These are phyloP conservation scores for Euclidia mi DNA, from an alignment of 2,888 invertebrate genomes.

Conservation along the genomic window DNA sequence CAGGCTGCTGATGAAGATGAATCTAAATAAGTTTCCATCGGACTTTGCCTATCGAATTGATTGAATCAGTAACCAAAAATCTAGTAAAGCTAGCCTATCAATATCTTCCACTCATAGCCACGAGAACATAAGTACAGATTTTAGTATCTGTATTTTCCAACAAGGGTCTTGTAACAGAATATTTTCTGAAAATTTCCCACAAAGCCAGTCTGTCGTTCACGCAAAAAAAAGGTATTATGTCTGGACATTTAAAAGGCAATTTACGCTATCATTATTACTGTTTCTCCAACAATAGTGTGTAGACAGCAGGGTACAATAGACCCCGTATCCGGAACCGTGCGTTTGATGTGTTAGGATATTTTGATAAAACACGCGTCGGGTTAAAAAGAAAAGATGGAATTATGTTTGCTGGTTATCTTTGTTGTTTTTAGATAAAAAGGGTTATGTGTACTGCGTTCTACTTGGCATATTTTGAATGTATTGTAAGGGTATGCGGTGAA, in stretches of 20 bases:
- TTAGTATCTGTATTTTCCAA: background rate
- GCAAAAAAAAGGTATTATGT: slow-evolving; percentile 32
- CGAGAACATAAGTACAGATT: background rate
- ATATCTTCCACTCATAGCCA: too few species aligned
- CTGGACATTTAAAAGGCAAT: slow-evolving; percentile 51
- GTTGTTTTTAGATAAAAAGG: slow-evolving; percentile 19
- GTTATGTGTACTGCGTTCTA: background rate
- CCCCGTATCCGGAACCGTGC: slow-evolving; percentile 38
- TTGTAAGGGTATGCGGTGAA: background rate
- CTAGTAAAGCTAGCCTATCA: too few species aligned
- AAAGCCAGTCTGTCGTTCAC: slow-evolving; percentile 43
- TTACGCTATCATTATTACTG: slow-evolving; percentile 43
- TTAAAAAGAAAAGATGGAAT: slow-evolving; percentile 20
- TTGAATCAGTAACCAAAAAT: too few species aligned
- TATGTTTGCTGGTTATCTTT: slow-evolving; percentile 14
- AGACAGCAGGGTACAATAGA: slow-evolving; percentile 37
- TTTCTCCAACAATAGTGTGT: slow-evolving; percentile 42
- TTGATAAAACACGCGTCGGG: slow-evolving; percentile 23
- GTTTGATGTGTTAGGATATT: slow-evolving; percentile 39
- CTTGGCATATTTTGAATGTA: slow-evolving; percentile 1
- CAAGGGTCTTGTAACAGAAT: slow-evolving; percentile 8
- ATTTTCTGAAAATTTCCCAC: slow-evolving; percentile 11
- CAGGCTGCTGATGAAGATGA: too few species aligned
- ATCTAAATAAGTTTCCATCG: too few species aligned
- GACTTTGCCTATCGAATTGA: too few species aligned